Evolutionary conservation across 2,113 vertebrate genomes (phyloP), one percentile per base, ranked within the genome.

Genomic region (Microcebus griseorufus): DNA sequence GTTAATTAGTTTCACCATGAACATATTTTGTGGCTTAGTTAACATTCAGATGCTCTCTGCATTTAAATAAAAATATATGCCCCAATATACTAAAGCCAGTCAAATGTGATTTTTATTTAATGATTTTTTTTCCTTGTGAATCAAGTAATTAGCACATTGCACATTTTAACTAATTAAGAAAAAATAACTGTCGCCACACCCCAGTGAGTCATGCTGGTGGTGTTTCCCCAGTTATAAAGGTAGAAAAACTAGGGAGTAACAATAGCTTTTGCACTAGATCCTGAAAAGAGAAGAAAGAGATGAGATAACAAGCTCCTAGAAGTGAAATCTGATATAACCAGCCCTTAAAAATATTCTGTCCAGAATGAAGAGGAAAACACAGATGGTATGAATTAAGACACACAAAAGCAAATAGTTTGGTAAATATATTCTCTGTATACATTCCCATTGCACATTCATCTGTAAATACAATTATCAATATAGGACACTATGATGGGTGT

Each of bases 1-100:
- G 97, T 97, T 98, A 98, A 98, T 98, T 98, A 97, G 97, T 97
- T 98, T 98, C 92, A 73, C 83, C 72, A 96, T 58, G 92, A 97
- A 97, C 92, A 69, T 97, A 96, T 97, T 98, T 97, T 98, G 97
- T 96, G 89, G 83, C 94, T 97, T 98, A 98, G 95, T 98, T 98
- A 98, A 98, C 90, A 97, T 98, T 98, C 95, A 98, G 96, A 96
- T 95, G 90, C 79, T 97, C 93, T 95, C 75, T 97, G 92, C 89
- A 97, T 96, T 98, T 97, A 96, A 98, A 96, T 97, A 97, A 98
- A 98, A 98, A 97, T 96, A 96, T 97, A 97, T 88, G 75, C 90
- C 89, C 95, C 95, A 91, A 96, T 97, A 97, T 95, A 76, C 73
- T 97, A 92, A 84, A 94, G 79, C 87, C 69, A 98, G 95, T 96